A percentile compares a stretch with the other conserved stretches of the same genome.
These are phyloP conservation scores for Onthophagus taurus DNA, from an alignment of 1,140 invertebrate species.

Conservation along the genomic window DNA sequence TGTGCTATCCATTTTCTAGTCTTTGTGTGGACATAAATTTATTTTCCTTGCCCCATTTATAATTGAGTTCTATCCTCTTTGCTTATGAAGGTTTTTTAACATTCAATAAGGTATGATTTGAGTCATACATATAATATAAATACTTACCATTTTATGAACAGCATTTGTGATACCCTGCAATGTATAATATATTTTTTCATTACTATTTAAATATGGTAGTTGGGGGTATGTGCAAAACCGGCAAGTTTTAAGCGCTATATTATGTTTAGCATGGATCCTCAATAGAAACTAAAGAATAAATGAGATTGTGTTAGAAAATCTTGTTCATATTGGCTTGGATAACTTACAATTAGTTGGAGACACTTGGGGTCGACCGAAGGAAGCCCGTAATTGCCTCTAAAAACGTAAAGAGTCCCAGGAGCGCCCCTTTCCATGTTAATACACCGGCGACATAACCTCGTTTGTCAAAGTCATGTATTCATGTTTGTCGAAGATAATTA, in stretches of 20 bases:
- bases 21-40: too few relatives aligned
- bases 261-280: neutral
- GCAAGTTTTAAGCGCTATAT: neutral
- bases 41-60: too few relatives aligned
- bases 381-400: neutral
- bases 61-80: too few relatives aligned
- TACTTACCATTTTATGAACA: neutral
- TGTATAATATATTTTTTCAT: neutral
- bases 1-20: too few relatives aligned
- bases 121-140: too few relatives aligned
- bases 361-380: neutral
- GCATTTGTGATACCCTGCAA: neutral
- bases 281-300: neutral
- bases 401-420: neutral
- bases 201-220: neutral
- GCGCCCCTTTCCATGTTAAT: neutral
- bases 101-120: too few relatives aligned
- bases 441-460: neutral
- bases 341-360: neutral
- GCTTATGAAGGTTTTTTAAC: too few relatives aligned
- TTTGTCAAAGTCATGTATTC: neutral
- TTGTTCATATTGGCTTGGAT: neutral
- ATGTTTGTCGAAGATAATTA: neutral
- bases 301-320: neutral
- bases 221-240: neutral